phyloP scores from a whole-genome alignment of 2,797 vertebrate genomes.

The Peromyscus nudipes region DNA sequence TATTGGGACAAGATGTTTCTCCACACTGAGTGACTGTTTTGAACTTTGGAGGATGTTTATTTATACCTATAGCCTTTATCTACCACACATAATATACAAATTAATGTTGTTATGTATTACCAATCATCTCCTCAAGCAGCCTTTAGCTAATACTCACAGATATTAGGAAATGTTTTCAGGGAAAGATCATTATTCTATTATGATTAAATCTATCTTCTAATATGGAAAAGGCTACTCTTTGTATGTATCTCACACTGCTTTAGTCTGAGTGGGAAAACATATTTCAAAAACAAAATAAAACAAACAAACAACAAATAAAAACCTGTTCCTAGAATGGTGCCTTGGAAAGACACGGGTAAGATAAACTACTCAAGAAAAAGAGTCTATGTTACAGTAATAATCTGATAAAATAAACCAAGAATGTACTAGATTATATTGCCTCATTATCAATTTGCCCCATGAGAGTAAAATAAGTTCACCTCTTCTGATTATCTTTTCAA shows the following conservation, averaged over 20 bases:
- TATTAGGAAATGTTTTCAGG: neutral
- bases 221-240: conserved; percentile 8
- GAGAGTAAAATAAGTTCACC: neutral
- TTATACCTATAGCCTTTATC: neutral
- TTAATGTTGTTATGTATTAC: neutral
- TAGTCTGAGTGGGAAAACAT: conserved; percentile 27
- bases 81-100: neutral
- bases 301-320: neutral
- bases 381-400: neutral
- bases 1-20: neutral
- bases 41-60: neutral
- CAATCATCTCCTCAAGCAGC: neutral
- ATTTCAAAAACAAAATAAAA: neutral
- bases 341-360: neutral
- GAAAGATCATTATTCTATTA: neutral
- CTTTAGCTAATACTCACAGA: neutral
- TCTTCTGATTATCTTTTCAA: neutral
- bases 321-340: neutral
- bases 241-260: neutral
- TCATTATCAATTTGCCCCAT: neutral
- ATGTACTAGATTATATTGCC: neutral
- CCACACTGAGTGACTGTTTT: neutral
- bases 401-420: neutral
- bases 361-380: neutral
- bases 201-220: neutral